Percentiles rank a stretch among this genome's conserved stretches.
phyloP scores from a whole-genome alignment of 2,797 vertebrate genomes.

The Tangara arthus region DNA sequence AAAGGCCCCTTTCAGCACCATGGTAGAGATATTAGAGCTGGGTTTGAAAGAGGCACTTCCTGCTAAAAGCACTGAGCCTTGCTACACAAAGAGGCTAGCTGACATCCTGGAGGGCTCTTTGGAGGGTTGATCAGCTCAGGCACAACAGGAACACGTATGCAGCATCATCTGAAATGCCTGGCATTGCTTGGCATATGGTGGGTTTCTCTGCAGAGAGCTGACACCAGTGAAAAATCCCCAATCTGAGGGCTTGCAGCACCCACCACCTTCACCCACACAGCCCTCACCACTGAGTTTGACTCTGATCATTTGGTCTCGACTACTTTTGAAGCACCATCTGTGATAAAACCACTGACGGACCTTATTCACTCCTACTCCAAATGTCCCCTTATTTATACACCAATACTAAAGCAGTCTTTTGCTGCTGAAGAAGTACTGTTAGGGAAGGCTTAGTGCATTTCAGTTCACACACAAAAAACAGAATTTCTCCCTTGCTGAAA shows the following conservation, averaged over 20 bases:
- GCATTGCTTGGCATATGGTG: not conserved
- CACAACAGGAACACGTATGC: rapidly evolving
- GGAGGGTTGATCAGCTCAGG: not conserved
- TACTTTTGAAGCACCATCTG: not conserved
- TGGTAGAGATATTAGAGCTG: not conserved
- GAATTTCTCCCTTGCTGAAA: not conserved
- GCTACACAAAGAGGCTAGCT: not conserved
- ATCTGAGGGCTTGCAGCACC: not conserved
- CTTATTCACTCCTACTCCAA: not conserved
- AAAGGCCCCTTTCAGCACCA: not conserved
- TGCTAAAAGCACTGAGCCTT: not conserved
- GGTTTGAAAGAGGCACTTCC: not conserved
- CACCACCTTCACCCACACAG: not conserved
- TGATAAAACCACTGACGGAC: not conserved
- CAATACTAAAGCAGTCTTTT: not conserved
- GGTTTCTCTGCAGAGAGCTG: not conserved
- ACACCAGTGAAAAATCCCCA: not conserved
- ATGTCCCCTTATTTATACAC: not conserved
- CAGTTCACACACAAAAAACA: not conserved
- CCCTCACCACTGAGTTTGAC: not conserved
- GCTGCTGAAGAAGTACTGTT: not conserved
- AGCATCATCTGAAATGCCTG: not conserved
- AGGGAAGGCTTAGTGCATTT: not conserved
- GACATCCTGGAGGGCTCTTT: not conserved
- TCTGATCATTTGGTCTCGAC: rapidly evolving